Conservation (phyloP, 2,888 invertebrate species). For the Agrotis exclamationis region DNA sequence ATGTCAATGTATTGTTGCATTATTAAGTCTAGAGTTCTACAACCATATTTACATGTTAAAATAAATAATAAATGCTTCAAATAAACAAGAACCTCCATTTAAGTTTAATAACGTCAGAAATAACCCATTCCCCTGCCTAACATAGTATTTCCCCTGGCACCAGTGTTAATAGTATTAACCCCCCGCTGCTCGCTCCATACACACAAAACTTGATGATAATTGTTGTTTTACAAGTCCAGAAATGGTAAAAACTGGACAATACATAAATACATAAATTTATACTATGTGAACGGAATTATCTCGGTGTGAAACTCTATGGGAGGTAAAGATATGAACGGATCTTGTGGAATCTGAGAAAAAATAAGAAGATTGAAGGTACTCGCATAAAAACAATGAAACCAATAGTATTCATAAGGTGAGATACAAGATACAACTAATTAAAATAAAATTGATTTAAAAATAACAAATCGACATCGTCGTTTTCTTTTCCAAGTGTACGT, state of each 20-base stretch:
- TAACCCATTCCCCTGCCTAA: not conserved
- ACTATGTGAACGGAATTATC: constrained; percentile 6
- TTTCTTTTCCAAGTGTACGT: too few species aligned
- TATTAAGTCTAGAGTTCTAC: too few species aligned
- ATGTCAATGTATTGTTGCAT: too few species aligned
- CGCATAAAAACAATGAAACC: not conserved
- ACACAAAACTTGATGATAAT: constrained; percentile 11
- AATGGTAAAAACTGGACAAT: constrained; percentile 17
- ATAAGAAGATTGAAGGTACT: too few species aligned
- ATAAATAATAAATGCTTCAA: not conserved
- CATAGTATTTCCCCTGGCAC: not conserved
- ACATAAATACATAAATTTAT: constrained; percentile 16
- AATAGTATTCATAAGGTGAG: not conserved
- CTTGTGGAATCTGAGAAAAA: not conserved
- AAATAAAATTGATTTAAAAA: not conserved
- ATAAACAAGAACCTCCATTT: not conserved
- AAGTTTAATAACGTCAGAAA: not conserved
- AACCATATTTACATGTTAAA: not conserved
- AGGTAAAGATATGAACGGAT: not conserved
- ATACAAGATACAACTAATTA: not conserved
- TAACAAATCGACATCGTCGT: too few species aligned
- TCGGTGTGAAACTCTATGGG: constrained; percentile 10
- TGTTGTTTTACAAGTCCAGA: constrained; percentile 26
- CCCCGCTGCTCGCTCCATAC: constrained; percentile 1
- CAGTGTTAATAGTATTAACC: constrained; percentile 6